These are phyloP conservation scores for Ypsolopha sequella DNA, from an alignment of 2,888 invertebrate species.

Conservation along the genomic window DNA sequence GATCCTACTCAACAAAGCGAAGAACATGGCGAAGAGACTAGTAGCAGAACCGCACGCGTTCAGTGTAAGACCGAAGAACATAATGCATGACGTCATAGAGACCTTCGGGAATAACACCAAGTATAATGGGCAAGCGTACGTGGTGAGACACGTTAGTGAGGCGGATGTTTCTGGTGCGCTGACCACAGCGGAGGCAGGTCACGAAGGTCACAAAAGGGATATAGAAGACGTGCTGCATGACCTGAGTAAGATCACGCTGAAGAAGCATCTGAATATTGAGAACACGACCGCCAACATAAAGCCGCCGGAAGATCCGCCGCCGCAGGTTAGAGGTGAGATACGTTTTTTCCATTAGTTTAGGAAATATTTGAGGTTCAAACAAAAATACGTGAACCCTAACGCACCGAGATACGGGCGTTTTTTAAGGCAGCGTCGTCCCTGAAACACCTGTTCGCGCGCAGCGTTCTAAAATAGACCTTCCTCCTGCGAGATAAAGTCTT, in stretches of 20 bases:
- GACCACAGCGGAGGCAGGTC: conserved; percentile 41
- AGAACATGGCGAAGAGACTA: conserved; percentile 54
- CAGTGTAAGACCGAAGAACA: conserved; percentile 48
- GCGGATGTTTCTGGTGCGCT: conserved; percentile 34
- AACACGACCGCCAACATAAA: conserved; percentile 62
- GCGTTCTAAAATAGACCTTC: no score
- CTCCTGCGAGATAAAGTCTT: no score
- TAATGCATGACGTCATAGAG: conserved; percentile 65
- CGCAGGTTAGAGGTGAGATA: conserved; percentile 18
- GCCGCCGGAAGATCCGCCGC: conserved; percentile 39
- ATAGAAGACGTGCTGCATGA: conserved; percentile 60
- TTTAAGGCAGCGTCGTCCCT: no score
- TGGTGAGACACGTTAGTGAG: conserved; percentile 52
- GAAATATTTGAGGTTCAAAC: no score
- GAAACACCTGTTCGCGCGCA: no score
- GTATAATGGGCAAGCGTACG: conserved; percentile 30
- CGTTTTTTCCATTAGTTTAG: no score
- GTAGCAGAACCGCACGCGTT: conserved; percentile 55
- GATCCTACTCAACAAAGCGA: conserved; percentile 55
- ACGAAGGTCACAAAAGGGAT: conserved; percentile 47
- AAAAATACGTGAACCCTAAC: no score
- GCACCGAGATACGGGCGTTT: no score
- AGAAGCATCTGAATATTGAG: conserved; percentile 55
- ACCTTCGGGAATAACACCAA: conserved; percentile 41
- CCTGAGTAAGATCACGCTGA: conserved; percentile 56